These are phyloP conservation scores for Zonitis immaculata DNA, from an alignment of 2,888 invertebrate genomes.

Conservation along the genomic window DNA sequence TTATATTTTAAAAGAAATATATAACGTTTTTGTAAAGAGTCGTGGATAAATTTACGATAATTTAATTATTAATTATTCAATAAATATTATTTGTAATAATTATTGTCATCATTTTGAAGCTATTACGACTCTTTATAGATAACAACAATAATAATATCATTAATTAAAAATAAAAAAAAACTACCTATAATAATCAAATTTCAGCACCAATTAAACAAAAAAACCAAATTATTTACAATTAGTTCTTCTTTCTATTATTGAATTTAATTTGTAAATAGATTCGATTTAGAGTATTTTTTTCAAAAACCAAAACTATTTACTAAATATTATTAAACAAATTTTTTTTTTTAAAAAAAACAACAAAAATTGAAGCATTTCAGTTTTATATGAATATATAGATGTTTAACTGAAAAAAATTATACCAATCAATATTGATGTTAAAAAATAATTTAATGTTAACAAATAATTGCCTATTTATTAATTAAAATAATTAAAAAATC, in stretches of 20 bases:
- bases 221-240: slow-evolving; percentile 5
- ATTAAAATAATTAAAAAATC: slow-evolving; percentile 9
- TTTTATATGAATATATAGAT: slow-evolving; percentile 3
- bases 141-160: slow-evolving; percentile 11
- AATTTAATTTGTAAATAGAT: slow-evolving; percentile 1
- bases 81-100: not conserved
- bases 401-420: not conserved
- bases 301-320: too few relatives aligned
- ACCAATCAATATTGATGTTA: slow-evolving; percentile 5
- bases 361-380: slow-evolving; percentile 36
- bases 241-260: slow-evolving; percentile 13
- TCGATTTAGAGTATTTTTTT: not conserved
- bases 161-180: slow-evolving; percentile 5
- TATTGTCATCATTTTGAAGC: too few relatives aligned
- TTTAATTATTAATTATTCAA: not conserved
- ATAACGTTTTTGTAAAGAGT: slow-evolving; percentile 14
- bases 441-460: slow-evolving; percentile 4
- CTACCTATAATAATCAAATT: slow-evolving; percentile 13
- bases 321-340: too few relatives aligned
- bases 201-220: slow-evolving; percentile 7
- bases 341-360: not conserved
- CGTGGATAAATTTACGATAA: slow-evolving; percentile 6
- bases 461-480: slow-evolving; percentile 8
- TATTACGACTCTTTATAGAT: slow-evolving; percentile 5
- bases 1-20: not conserved